phyloP scores from a whole-genome alignment of 2,113 vertebrate species.

The Cololabis saira region DNA sequence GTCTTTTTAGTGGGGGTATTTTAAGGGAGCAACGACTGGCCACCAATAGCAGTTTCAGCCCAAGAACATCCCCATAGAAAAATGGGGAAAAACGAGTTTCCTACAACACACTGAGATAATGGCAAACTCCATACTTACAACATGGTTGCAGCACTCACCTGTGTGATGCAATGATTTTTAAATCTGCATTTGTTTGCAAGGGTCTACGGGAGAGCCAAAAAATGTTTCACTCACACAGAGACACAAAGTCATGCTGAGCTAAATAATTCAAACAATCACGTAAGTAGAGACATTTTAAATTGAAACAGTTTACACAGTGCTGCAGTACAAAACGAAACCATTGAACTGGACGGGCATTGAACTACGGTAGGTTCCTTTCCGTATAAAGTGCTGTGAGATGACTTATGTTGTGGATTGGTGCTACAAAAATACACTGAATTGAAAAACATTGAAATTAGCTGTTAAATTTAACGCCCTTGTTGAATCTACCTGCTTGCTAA shows the following conservation, averaged over 20 bases:
- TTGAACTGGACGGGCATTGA: not conserved
- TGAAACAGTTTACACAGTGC: not conserved
- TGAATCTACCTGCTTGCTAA: not conserved
- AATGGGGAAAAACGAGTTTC: no score
- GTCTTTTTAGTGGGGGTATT: no score
- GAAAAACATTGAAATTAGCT: slow-evolving; percentile 37
- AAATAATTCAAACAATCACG: not conserved
- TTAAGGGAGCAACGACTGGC: not conserved
- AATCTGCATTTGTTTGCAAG: no score
- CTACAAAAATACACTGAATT: not conserved
- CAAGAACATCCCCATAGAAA: not conserved
- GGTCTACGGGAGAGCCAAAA: no score
- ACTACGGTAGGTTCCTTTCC: not conserved
- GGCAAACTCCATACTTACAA: not conserved
- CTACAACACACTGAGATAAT: no score
- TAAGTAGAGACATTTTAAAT: not conserved
- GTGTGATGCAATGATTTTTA: no score
- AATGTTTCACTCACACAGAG: not conserved
- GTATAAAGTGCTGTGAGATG: no score
- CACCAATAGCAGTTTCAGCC: slow-evolving; percentile 1
- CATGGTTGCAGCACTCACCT: no score
- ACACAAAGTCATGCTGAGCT: not conserved
- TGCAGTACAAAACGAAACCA: slow-evolving; percentile 16
- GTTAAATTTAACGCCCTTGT: slow-evolving; percentile 34
- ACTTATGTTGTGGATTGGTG: no score